Evolutionary conservation across 1,140 invertebrate genomes (phyloP), one percentile per base, ranked within the genome.

Genomic region (Rhysida immarginata): DNA sequence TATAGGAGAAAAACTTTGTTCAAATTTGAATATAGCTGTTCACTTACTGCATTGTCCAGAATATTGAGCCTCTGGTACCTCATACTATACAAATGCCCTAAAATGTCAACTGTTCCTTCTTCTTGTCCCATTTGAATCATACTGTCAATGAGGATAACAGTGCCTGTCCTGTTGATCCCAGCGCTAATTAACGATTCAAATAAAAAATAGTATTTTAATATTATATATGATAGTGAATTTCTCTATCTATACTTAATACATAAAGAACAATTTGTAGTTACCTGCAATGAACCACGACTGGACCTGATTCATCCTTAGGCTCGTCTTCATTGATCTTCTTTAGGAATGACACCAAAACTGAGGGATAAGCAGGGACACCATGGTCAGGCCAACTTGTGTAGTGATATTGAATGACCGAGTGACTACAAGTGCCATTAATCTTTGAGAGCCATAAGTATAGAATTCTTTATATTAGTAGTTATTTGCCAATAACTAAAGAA

Each of bases 351-450:
- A 99, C 75, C 23, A 99, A 75, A 56, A 93, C 84, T 74, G 97
- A 97, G 3, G 87, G 88, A 13, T 89, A 93, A 3, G 80, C 75
- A 1, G 96, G 96, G 21, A 96, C 81, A 13, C 83, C 84, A 63
- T 87, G 82, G 65, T 96, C 88, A 0, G 91, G 86, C 96, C 96
- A 99, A 54, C 91, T 90, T 25, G 97, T 73, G 77, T 94, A 99
- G 70, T 99, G 96, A 80, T 99, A 99, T 72, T 99, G 95, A 0
- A 96, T 99, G 24, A 99, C 93, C 0, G 96, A 99, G 26, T 96
- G 78, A 0, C 95, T 99, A 73, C 99, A n/a, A n/a, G n/a, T n/a
- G n/a, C n/a, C n/a, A n/a, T n/a, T n/a, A n/a, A n/a, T n/a, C n/a
- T n/a, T n/a, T n/a, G n/a, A n/a, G n/a, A n/a, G n/a, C n/a, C n/a